These are phyloP conservation scores for Theodoxus fluviatilis DNA, from an alignment of 2,888 invertebrate species.

Conservation along the genomic window DNA sequence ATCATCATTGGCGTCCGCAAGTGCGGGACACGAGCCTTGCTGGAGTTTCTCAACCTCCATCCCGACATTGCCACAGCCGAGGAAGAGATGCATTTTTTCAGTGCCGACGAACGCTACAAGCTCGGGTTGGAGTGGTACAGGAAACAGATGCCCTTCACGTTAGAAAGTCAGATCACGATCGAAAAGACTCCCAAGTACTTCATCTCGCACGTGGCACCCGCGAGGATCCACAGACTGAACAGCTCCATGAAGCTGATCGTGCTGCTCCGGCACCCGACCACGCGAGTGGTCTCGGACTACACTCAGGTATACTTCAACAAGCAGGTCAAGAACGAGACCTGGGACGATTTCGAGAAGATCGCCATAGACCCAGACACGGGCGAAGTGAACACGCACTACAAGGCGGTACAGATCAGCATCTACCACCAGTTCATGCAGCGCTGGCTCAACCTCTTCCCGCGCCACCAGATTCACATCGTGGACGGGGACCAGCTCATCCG, in stretches of 20 bases:
- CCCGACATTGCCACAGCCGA: constrained; percentile 87
- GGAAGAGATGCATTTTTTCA: constrained; percentile 97
- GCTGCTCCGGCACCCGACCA: constrained; percentile 94
- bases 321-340: constrained; percentile 48
- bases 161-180: constrained; percentile 89
- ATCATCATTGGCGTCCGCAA: constrained; percentile 67
- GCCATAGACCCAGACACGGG: constrained; percentile 63
- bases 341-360: constrained; percentile 64
- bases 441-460: constrained; percentile 92
- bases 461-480: constrained; percentile 90
- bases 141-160: constrained; percentile 88
- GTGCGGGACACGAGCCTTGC: constrained; percentile 66
- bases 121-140: constrained; percentile 92
- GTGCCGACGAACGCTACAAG: constrained; percentile 82
- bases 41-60: constrained; percentile 66
- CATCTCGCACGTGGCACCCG: constrained; percentile 92
- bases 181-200: constrained; percentile 99
- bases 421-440: constrained; percentile 77
- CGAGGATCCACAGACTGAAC: constrained; percentile 93
- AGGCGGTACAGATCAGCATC: constrained; percentile 65
- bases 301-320: constrained; percentile 82
- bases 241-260: constrained; percentile 85
- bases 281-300: constrained; percentile 94
- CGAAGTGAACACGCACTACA: constrained; percentile 65
- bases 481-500: constrained; percentile 70